Conservation (phyloP, 2,797 vertebrate genomes). For the Siniperca scherzeri region DNA sequence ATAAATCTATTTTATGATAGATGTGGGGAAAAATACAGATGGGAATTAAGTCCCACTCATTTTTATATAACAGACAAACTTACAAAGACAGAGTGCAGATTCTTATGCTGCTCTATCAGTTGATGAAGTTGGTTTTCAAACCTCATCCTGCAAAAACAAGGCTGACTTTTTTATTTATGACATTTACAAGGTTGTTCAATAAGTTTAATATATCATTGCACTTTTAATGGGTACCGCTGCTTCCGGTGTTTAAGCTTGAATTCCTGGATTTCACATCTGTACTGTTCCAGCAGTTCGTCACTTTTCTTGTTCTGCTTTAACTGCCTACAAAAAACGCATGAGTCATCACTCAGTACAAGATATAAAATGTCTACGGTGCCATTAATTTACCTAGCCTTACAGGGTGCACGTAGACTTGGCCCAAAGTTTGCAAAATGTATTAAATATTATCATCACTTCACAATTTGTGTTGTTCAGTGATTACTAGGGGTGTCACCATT, state of each 20-base stretch:
- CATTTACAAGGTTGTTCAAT: neutral
- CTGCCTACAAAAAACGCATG: conserved; percentile 70
- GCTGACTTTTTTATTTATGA: neutral
- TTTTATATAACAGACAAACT: conserved; percentile 49
- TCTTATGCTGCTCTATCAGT: conserved; percentile 84
- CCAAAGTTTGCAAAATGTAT: neutral
- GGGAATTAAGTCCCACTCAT: neutral
- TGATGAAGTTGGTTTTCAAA: conserved; percentile 86
- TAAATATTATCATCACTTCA: neutral
- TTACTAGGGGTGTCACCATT: neutral
- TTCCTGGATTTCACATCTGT: conserved; percentile 85
- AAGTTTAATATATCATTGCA: neutral
- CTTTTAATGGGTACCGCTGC: conserved; percentile 72
- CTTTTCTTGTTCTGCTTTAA: conserved; percentile 75
- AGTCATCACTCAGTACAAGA: neutral
- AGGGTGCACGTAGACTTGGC: neutral
- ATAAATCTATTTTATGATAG: neutral
- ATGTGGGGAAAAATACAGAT: neutral
- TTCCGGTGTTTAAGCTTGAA: conserved; percentile 84
- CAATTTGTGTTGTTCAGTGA: neutral
- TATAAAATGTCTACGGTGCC: neutral
- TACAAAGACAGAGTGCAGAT: conserved; percentile 82
- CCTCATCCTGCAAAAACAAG: conserved; percentile 78
- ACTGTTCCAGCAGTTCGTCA: conserved; percentile 78
- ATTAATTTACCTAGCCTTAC: neutral